A percentile compares a stretch with the other conserved stretches of the same genome.
Conservation (phyloP, 35 echinoderm and acorn worm genomes). For the Patiria miniata region DNA sequence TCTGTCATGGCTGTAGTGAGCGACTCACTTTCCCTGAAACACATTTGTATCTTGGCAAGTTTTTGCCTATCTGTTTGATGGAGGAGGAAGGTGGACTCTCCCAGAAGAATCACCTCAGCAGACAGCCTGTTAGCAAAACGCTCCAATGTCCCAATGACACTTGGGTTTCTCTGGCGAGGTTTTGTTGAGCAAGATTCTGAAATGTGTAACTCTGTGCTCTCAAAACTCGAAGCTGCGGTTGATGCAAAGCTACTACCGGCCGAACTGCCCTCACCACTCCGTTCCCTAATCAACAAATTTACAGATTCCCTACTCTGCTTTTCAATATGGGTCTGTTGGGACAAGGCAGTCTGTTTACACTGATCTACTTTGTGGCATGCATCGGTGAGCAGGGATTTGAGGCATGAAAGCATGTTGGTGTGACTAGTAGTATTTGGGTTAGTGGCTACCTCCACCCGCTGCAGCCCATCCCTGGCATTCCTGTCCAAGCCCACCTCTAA, state of each 20-base stretch:
- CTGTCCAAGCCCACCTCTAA: conserved; percentile 15
- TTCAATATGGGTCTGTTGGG: conserved; percentile 39
- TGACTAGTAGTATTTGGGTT: conserved; percentile 52
- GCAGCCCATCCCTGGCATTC: neutral
- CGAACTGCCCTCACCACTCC: conserved; percentile 26
- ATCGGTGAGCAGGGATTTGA: conserved; percentile 44
- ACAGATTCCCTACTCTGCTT: conserved; percentile 43
- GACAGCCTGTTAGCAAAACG: conserved; percentile 35
- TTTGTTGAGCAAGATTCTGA: neutral
- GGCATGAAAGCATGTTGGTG: conserved; percentile 36
- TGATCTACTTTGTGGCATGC: conserved; percentile 67
- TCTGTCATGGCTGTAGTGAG: conserved; percentile 9
- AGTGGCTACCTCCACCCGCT: conserved; percentile 49
- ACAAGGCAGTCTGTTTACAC: conserved; percentile 32
- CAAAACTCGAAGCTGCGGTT: conserved; percentile 12
- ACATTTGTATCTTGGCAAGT: conserved; percentile 38
- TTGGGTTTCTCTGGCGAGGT: conserved; percentile 17
- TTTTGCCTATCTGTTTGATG: conserved; percentile 32
- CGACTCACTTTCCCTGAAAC: conserved; percentile 22
- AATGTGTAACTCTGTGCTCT: conserved; percentile 37
- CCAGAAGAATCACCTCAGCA: conserved; percentile 25
- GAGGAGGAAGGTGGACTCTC: neutral
- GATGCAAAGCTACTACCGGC: conserved; percentile 5
- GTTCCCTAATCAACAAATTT: conserved; percentile 22
- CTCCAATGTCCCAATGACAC: neutral